phyloP scores from a whole-genome alignment of 2,888 invertebrate species.

The Strigamia crassipes region DNA sequence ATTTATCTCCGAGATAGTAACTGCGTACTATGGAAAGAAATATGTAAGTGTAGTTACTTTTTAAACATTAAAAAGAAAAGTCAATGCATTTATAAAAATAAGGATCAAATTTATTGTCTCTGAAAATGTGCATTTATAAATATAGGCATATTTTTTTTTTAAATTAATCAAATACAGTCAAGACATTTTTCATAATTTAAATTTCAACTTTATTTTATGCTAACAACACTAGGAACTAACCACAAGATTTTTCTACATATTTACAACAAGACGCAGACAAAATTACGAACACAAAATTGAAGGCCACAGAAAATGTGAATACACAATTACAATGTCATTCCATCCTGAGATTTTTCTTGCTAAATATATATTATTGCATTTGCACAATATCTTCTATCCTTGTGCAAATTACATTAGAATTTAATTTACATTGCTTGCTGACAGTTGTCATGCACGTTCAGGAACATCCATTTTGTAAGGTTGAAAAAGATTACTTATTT shows the following conservation, averaged over 20 bases:
- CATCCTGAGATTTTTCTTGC: neutral
- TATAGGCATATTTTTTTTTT: no score
- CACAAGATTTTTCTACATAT: neutral
- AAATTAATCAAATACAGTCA: no score
- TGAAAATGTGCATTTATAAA: no score
- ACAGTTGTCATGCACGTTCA: slow-evolving; percentile 48
- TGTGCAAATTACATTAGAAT: neutral
- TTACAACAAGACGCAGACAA: neutral
- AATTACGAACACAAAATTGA: neutral
- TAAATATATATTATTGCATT: slow-evolving; percentile 5
- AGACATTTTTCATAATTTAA: neutral
- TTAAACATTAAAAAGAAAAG: no score
- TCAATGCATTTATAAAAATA: no score
- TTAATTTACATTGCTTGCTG: neutral
- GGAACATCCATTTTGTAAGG: slow-evolving; percentile 69
- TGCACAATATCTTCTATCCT: neutral
- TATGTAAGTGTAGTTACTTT: no score
- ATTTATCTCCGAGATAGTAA: no score
- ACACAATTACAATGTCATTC: no score
- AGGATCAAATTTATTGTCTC: no score
- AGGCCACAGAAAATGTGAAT: neutral
- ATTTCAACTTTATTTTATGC: neutral
- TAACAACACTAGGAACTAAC: neutral
- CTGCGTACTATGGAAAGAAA: no score
- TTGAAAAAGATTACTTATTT: slow-evolving; percentile 71